Base-by-base conservation (phyloP, 2,888 invertebrate species). In the Orthosia cruda region DNA sequence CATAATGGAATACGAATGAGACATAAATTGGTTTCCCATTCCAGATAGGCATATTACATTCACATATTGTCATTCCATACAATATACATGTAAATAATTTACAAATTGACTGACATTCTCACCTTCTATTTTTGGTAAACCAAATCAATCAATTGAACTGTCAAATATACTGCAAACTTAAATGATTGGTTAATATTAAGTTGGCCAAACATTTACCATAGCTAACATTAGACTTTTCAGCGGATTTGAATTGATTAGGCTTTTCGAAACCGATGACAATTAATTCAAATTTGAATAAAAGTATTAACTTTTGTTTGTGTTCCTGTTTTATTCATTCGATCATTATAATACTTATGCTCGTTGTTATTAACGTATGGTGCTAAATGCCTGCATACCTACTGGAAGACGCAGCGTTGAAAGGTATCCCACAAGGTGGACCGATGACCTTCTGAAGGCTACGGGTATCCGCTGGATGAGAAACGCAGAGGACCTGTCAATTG, bases 1-100 rank as follows among this genome's bases (percentile, higher is more conserved):
- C 64, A 20, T 79, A 79, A 69, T 74, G 57, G 55, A 59, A 18
- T 32, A 50, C 16, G n/a, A 40, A 23, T 20, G 13, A 65, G n/a
- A 61, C 45, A 71, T 65, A 62, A 69, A 73, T 77, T 67, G 73
- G 66, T 67, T 70, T 81, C 69, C 16, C n/a, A 55, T 74, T 81
- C 54, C 70, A 49, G n/a, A 52, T 70, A 13, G n/a, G 26, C 12
- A 58, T 18, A 26, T 50, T 58, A 59, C 16, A 16, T 32, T 50
- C 16, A 18, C 16, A 4, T 66, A 54, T 47, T 16, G 49, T 18
- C n/a, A 18, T 57, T 57, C 2, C 9, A 5, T 26, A 54, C 20
- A 64, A 55, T 40, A 49, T 40, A 59, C 18, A 50, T 4, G 4
- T 45, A 23, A 59, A 20, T 26, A n/a, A 20, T 9, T 62, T n/a